Base-by-base conservation (phyloP, 2,888 invertebrate genomes). In the Ischnura elegans region DNA sequence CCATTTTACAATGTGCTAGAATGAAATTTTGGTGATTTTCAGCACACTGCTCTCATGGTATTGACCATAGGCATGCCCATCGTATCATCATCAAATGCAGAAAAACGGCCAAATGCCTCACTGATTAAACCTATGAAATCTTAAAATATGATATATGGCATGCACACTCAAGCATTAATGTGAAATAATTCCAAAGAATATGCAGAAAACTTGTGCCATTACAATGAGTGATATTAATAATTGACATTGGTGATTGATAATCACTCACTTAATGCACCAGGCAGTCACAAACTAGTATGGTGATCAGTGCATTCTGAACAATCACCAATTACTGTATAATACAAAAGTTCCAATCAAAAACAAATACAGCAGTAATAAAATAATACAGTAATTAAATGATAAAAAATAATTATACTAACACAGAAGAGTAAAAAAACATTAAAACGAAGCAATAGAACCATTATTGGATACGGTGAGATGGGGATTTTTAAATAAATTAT, bases 51-150 rank as follows among this genome's bases (percentile, higher is more conserved):
- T 76, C 76, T 36, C 76, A 76, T 36, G 29, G 76, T 76, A 8
- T 25, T 29, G 29, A 76, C 76, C 36, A 76, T 16, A 36, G 36
- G 36, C 76, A 76, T 76, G 76, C 76, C 76, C 76, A 76, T 76
- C 76, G 36, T 16, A 76, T 76, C 29, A 36, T 13, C 16, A 0
- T 76, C 29, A 76, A 76, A 76, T 76, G 76, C 76, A 76, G 25
- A 76, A 76, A 76, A 51, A 51, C 8, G 51, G 13, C n/a, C 61
- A 76, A 76, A 76, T 61, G 61, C 61, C n/a, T 76, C 76, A 76
- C 36, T n/a, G n/a, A 76, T 36, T 61, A 76, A 36, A 76, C 36
- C 29, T 76, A 76, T 36, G 36, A 76, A 36, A 76, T 16, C 76
- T 76, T 76, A 25, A 76, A 76, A 76, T 76, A 13, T 61, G 36